Conservation (phyloP, 2,888 invertebrate genomes). For the Ceraclea dissimilis region DNA sequence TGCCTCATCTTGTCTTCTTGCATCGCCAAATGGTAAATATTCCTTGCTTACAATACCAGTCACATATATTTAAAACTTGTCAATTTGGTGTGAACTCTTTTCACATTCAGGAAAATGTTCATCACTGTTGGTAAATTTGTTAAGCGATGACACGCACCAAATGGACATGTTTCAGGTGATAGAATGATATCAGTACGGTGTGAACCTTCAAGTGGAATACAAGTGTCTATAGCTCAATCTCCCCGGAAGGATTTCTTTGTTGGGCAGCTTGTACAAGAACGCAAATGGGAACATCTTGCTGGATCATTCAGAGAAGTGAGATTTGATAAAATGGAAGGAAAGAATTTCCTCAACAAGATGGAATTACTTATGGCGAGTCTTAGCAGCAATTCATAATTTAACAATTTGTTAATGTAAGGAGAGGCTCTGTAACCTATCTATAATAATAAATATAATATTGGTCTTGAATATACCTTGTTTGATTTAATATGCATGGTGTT, state of each 20-base stretch:
- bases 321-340: constrained; percentile 91
- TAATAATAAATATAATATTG: no score
- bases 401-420: no score
- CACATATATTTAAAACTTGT: neutral
- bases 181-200: constrained; percentile 85
- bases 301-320: constrained; percentile 84
- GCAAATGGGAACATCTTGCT: constrained; percentile 92
- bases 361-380: constrained; percentile 90
- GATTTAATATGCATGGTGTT: no score
- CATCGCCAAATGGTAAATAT: constrained; percentile 74
- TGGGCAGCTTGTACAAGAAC: constrained; percentile 78
- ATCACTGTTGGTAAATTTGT: no score
- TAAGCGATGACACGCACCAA: no score
- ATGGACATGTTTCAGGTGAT: constrained; percentile 43
- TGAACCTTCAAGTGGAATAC: constrained; percentile 81
- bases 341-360: constrained; percentile 94
- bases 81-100: no score
- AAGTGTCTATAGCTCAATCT: constrained; percentile 84
- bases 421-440: no score
- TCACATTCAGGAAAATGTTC: no score
- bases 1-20: constrained; percentile 84
- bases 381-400: constrained; percentile 58
- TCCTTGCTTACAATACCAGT: constrained; percentile 27
- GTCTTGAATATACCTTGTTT: no score
- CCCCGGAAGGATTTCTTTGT: constrained; percentile 84